These are phyloP conservation scores for Lycocerus yunnanus DNA, from an alignment of 2,888 invertebrate genomes.

Conservation along the genomic window DNA sequence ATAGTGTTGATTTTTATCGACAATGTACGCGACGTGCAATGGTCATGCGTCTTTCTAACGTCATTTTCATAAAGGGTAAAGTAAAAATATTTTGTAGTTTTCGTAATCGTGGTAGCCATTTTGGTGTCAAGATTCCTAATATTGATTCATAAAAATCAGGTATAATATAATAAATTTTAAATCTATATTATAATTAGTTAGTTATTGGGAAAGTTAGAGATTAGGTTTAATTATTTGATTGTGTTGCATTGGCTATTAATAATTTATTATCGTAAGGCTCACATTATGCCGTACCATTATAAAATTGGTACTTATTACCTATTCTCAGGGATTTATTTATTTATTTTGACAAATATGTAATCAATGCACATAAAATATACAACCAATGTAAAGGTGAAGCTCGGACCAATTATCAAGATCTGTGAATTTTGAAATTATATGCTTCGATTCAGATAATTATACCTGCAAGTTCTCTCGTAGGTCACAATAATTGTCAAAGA, in stretches of 20 bases:
- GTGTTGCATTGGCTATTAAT: conserved; percentile 1
- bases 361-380: conserved; percentile 9
- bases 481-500: conserved; percentile 45
- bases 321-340: conserved; percentile 11
- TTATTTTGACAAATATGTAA: conserved; percentile 12
- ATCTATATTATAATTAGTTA: not conserved
- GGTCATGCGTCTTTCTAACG: not conserved
- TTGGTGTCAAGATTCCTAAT: conserved; percentile 18
- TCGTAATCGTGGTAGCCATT: conserved; percentile 22
- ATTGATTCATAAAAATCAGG: conserved; percentile 15
- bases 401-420: conserved; percentile 40
- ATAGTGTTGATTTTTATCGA: not conserved
- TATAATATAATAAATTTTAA: conserved; percentile 16
- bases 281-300: conserved; percentile 1
- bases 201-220: conserved; percentile 13
- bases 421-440: conserved; percentile 41
- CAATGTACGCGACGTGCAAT: not conserved
- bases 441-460: conserved; percentile 54
- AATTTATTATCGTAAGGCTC: not conserved
- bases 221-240: conserved; percentile 5
- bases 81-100: not conserved
- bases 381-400: conserved; percentile 18
- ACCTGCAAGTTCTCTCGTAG: conserved; percentile 60
- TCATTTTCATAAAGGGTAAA: not conserved
- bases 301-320: not conserved